phyloP scores from a whole-genome alignment of 2,113 vertebrate species.

The Phylloscopus trochiloides region DNA sequence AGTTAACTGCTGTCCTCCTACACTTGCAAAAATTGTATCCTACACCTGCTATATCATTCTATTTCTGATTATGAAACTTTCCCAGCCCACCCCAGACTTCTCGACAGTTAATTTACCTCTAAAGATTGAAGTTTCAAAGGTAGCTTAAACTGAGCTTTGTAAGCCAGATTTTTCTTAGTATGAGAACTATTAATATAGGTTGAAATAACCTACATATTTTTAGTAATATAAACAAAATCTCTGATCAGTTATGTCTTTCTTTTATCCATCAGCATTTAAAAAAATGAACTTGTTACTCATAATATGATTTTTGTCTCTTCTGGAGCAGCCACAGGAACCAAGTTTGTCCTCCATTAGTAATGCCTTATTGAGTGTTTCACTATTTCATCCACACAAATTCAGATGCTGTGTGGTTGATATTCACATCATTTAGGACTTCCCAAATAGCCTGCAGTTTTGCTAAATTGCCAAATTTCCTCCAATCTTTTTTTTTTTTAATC shows the following conservation, averaged over 20 bases:
- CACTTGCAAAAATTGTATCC: background rate
- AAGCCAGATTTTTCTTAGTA: background rate
- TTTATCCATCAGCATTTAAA: background rate
- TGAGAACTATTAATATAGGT: background rate
- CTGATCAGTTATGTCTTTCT: background rate
- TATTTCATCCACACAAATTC: background rate
- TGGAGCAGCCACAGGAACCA: background rate
- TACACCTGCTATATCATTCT: background rate
- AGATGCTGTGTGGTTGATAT: background rate
- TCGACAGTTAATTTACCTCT: background rate
- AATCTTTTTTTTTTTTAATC: background rate
- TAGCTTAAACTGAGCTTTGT: background rate
- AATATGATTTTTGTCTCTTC: background rate
- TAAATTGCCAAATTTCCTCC: background rate
- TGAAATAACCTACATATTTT: background rate
- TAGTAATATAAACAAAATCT: background rate
- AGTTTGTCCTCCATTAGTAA: background rate
- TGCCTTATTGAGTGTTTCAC: background rate
- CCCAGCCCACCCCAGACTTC: background rate
- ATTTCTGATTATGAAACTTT: background rate
- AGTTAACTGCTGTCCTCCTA: background rate
- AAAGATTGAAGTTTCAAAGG: background rate
- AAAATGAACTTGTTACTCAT: background rate
- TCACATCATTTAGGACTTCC: background rate
- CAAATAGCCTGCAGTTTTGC: background rate